Base-by-base conservation (phyloP, 2,888 invertebrate genomes). In the Cryptus viduatorius region DNA sequence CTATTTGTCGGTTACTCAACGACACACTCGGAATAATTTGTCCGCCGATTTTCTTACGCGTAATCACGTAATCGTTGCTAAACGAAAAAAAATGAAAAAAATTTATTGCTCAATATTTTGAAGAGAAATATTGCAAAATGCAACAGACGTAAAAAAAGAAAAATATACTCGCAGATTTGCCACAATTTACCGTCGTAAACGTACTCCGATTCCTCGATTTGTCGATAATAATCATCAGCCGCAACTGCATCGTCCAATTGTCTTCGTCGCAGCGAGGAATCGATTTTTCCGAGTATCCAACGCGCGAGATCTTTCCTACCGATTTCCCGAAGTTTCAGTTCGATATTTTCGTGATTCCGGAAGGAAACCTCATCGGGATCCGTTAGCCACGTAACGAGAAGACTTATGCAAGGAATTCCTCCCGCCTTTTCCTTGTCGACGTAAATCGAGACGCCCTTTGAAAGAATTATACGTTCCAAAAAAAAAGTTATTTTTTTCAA, bases 171-270 rank as follows among this genome's bases (percentile, higher is more conserved):
- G 24, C 72, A 80, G 68, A 72, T 68, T 50, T 65, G 67, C 64
- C 69, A 71, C 69, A 84, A 80, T 84, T 84, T 84, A 84, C 83
- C 83, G 77, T 80, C 80, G 81, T 76, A 79, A 87, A 87, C 87
- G 87, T 87, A 87, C 87, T 84, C 83, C 87, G 78, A 65, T 85
- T 83, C 76, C 82, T 82, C 82, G 68, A 67, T 81, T 77, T 50
- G 69, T 67, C 29, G 72, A 65, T 68, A 68, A 48, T 61, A 44
- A n/a, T 16, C 12, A 24, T 16, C 24, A 7, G 8, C 56, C 24
- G 10, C 59, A 4, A 59, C 12, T 37, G 48, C 14, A n/a, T 31
- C 64, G 12, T 77, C 59, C 44, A 84, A 5, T 76, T 64, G 73
- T 53, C 78, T 73, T 59, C 78, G 75, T 46, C 67, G 69, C 1